Evolutionary conservation across 2,888 invertebrate genomes (phyloP).

Genomic region (Eupsilia transversa): DNA sequence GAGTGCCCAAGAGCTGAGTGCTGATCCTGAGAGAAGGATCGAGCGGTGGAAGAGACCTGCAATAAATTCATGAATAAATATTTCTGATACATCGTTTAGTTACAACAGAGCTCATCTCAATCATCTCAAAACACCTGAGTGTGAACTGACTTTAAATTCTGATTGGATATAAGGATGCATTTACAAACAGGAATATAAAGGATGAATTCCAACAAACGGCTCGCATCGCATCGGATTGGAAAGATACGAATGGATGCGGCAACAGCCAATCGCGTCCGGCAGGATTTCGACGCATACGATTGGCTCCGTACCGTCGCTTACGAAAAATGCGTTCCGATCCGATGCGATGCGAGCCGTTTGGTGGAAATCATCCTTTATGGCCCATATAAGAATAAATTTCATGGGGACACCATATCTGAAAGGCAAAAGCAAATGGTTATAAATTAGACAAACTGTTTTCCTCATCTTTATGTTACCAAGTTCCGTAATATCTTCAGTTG

Average conservation of each 20-base stretch:
- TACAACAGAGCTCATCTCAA: not conserved
- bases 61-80: constrained; percentile 73
- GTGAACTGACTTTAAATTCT: not conserved
- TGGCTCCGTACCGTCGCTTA: too few species aligned
- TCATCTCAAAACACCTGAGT: not conserved
- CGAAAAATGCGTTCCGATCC: too few species aligned
- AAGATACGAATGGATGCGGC: too few species aligned
- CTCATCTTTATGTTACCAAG: constrained; percentile 1
- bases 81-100: not conserved
- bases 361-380: too few species aligned
- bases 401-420: not conserved
- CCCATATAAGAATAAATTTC: not conserved
- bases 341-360: too few species aligned
- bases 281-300: too few species aligned
- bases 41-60: constrained; percentile 96
- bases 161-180: not conserved
- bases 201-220: too few species aligned
- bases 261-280: too few species aligned
- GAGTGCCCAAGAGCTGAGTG: constrained; percentile 96
- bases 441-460: not conserved
- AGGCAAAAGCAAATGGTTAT: not conserved
- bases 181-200: too few species aligned
- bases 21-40: constrained; percentile 96
- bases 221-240: too few species aligned
- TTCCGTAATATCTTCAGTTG: constrained; percentile 6